Base-by-base conservation (phyloP, 2,113 vertebrate species). In the Furnarius figulus region DNA sequence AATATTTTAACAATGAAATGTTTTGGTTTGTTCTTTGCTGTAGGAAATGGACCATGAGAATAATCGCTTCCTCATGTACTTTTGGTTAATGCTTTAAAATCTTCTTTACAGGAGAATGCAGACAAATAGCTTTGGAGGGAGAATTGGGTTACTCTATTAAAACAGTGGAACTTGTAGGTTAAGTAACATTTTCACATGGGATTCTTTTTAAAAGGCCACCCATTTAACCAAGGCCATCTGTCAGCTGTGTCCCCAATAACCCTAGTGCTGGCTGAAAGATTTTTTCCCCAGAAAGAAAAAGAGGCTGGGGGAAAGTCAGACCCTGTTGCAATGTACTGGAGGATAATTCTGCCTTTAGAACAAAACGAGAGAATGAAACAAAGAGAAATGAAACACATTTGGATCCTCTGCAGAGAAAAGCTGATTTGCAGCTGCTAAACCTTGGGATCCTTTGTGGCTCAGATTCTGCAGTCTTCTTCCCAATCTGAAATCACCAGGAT, bases 61-160 rank as follows among this genome's bases (percentile, higher is more conserved):
- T 96, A 96, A 97, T 97, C 95, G 94, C 94, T 97, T 93, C 77
- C 93, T 91, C 92, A 66, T 96, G 84, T 96, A 96, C 97, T 98
- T 98, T 96, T 96, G 75, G 87, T 85, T 96, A 96, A 98, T 95
- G 78, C 96, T 97, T 97, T 96, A 96, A 96, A 96, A 98, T 97
- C 97, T 97, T 97, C 92, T 98, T 90, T 96, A 71, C 80, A 82
- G 95, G 63, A 90, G 82, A 96, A 93, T 83, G 76, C 68, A 63
- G 53, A 97, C 79, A 96, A 97, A 97, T 70, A 96, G 95, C 93
- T 97, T 95, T 92, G 89, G 89, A 88, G 42, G 80, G 85, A 93
- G 94, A 96, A 94, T 49, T 96, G 93, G 81, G 87, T 95, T 93
- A 85, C 58, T 86, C 59, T 83, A 76, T 91, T 97, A 85, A 93